These are phyloP conservation scores for Toxonevra muliebris DNA, from an alignment of 2,888 invertebrate species.

Conservation along the genomic window DNA sequence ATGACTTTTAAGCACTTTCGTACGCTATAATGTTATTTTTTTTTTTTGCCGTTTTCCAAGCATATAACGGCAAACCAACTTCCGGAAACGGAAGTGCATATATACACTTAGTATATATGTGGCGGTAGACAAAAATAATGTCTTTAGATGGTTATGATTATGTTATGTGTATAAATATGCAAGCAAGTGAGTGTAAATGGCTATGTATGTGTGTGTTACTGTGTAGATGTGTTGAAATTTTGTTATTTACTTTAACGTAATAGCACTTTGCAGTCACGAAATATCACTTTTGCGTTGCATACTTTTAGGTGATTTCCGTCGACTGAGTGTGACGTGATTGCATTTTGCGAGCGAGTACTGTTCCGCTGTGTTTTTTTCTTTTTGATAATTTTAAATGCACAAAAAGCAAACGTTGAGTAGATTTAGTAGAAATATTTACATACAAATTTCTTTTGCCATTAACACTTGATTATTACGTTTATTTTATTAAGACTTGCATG, in stretches of 20 bases:
- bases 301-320: background rate
- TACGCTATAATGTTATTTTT: too few relatives aligned
- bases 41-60: constrained; percentile 31
- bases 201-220: background rate
- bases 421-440: too few relatives aligned
- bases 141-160: constrained; percentile 53
- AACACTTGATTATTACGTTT: constrained; percentile 33
- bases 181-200: too few relatives aligned
- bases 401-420: background rate
- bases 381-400: constrained; percentile 17
- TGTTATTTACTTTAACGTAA: background rate
- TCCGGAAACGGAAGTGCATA: constrained; percentile 48
- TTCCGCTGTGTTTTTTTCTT: background rate
- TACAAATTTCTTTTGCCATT: background rate
- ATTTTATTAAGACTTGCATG: background rate
- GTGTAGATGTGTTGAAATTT: background rate
- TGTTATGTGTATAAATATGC: constrained; percentile 19
- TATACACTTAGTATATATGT: constrained; percentile 21
- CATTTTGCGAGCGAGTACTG: background rate
- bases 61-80: constrained; percentile 54
- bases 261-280: background rate
- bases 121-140: constrained; percentile 28
- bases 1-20: constrained; percentile 6
- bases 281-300: background rate
- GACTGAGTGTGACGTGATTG: background rate